Evolutionary conservation across 2,797 vertebrate genomes (phyloP), one percentile per base, ranked within the genome.

Genomic region (Acanthurus leucopareius): DNA sequence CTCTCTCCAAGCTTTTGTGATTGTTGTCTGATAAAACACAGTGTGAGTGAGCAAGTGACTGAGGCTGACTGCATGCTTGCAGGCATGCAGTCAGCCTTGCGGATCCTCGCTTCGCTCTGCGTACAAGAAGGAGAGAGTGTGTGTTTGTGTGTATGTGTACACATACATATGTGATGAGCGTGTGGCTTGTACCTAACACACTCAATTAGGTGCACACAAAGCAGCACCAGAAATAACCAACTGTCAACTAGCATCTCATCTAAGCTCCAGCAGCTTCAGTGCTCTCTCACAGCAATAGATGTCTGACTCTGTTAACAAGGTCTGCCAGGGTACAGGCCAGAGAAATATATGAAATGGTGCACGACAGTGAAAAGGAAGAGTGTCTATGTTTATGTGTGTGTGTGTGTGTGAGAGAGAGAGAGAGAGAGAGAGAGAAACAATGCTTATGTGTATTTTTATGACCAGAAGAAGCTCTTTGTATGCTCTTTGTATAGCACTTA

Each of bases 201-300:
- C 54, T 64, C 56, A 83, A 75, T 83, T 77, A 77, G 68, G 68
- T 65, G 32, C 62, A 79, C 56, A 84, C 61, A 74, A 28, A 57
- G 66, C 63, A 61, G 69, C 35, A 60, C 64, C 82, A 79, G 80
- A 84, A 83, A 88, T 90, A 88, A 80, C 81, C 47, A 58, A 57
- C 77, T 83, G 82, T 82, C 83, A 68, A 14, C 74, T 80, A 74
- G 72, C 77, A 82, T 85, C 64, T 69, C 51, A 48, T 75, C 73
- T 77, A 73, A 83, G 76, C 64, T 69, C 48, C 65, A 40, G 54
- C 35, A 40, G 45, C 44, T 65, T 53, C 60, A 22, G 56, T 28
- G 42, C 65, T 71, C 54, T 64, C 44, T 59, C 65, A 44, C 77
- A 81, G 57, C 42, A 52, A 73, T 48, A 61, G 22, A 70, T 64